Evolutionary conservation across 2,113 vertebrate genomes (phyloP), one percentile per base, ranked within the genome.

Genomic region (Amphiprion ocellaris): DNA sequence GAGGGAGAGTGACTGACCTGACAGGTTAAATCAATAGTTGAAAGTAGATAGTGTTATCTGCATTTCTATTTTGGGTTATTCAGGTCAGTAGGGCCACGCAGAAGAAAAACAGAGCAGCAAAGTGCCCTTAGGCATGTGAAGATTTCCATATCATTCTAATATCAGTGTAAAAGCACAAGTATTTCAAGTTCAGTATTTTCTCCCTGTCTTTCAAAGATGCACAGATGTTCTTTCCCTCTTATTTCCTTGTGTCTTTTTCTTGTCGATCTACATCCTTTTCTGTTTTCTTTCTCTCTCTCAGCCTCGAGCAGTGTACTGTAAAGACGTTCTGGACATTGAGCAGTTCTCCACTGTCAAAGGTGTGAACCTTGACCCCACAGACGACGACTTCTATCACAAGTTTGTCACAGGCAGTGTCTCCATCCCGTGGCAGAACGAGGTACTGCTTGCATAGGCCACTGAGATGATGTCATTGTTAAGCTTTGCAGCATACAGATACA

Each of bases 351-450:
- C 94, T 1, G 97, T 98, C 84, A 97, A 96, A 94, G 97, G 96
- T 37, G 95, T 98, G 71, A 95, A 95, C 88, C 94, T 98, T 94
- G 97, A 98, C 89, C 94, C 94, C 53, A 94, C 94, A 0, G 97
- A 98, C 6, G 92, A 95, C 2, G 91, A 94, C 82, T 97, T 98
- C 93, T 98, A 98, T 72, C 94, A 95, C 77, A 95, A 96, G 85
- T 97, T 98, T 92, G 96, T 95, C 66, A 98, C 96, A 0, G 97
- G 97, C 71, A 95, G 95, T 90, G 97, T 98, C 94, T 94, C 96
- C 94, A 97, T 98, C 93, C 97, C 97, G 84, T 98, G 97, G 97
- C 97, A 98, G 94, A 97, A 96, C 0, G 97, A 98, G 97, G 97
- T 98, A 97, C 82, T 89, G 84, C 85, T n/a, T 24, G 46, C 64